phyloP scores from a whole-genome alignment of 2,113 vertebrate species.

The Equus quagga region DNA sequence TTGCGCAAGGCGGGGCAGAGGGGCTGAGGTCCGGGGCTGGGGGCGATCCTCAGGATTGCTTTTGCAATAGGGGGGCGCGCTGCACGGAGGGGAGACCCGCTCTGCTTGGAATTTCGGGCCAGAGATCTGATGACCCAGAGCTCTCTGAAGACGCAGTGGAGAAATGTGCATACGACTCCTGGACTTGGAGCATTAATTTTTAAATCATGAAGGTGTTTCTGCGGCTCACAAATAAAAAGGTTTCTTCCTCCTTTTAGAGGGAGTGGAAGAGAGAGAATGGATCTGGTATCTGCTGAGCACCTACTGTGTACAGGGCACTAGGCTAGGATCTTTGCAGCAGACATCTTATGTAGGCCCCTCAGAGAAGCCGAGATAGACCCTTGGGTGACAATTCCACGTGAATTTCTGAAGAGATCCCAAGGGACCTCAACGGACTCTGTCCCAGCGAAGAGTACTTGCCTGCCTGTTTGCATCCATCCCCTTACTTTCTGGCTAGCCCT shows the following conservation, averaged over 20 bases:
- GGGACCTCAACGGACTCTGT: neutral
- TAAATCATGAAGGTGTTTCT: conserved; percentile 87
- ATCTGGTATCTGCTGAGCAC: neutral
- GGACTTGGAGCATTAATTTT: conserved; percentile 86
- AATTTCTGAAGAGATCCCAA: neutral
- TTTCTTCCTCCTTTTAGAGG: conserved; percentile 49
- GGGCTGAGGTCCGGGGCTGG: neutral
- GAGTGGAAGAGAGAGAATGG: conserved; percentile 53
- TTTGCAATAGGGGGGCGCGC: neutral
- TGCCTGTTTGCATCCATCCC: neutral
- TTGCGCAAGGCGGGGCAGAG: conserved; percentile 44
- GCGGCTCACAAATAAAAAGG: conserved; percentile 89
- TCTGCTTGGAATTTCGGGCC: conserved; percentile 46
- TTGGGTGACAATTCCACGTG: neutral
- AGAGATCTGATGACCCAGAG: conserved; percentile 48
- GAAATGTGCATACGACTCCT: conserved; percentile 75
- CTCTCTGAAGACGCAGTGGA: conserved; percentile 72
- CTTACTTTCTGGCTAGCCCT: neutral
- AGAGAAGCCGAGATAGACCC: neutral
- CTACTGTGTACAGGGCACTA: neutral
- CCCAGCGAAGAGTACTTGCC: neutral
- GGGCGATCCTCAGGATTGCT: conserved; percentile 44
- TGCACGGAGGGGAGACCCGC: neutral
- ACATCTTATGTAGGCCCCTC: neutral
- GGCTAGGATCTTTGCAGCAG: neutral